A percentile compares a stretch with the other conserved stretches of the same genome.
Evolutionary conservation across 2,888 invertebrate genomes (phyloP).

Genomic region (Lumbricus terrestris): DNA sequence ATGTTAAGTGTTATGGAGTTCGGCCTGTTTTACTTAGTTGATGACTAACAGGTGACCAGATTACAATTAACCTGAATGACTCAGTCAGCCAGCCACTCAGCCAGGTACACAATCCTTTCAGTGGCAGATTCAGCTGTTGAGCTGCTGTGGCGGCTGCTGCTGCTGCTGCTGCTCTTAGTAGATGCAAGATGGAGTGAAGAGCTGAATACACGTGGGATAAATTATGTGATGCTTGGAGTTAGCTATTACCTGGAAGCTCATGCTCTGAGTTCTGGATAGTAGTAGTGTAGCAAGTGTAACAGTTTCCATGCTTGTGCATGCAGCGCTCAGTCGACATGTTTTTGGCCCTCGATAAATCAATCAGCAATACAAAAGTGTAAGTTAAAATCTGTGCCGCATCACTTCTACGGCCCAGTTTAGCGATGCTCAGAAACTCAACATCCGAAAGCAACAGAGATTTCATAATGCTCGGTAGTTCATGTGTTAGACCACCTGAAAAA

Average conservation of each 20-base stretch:
- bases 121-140: not conserved
- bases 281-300: not conserved
- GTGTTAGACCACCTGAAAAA: not conserved
- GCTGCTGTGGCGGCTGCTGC: not conserved
- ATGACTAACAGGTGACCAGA: not conserved
- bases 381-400: not conserved
- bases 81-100: not conserved
- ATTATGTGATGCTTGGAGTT: not conserved
- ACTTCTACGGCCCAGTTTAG: not conserved
- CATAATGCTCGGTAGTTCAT: not conserved
- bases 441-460: not conserved
- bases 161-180: too few relatives aligned
- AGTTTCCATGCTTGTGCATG: not conserved
- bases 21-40: not conserved
- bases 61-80: not conserved
- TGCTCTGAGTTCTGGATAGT: not conserved
- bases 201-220: not conserved
- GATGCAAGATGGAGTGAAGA: not conserved
- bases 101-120: not conserved
- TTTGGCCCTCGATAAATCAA: not conserved
- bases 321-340: not conserved
- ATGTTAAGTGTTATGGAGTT: not conserved
- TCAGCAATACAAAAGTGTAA: not conserved
- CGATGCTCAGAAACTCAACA: not conserved
- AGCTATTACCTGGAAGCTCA: not conserved